Percentiles rank a stretch among this genome's conserved stretches.
Evolutionary conservation across 2,797 vertebrate species (phyloP).

Genomic region (Sebastes flavidus): DNA sequence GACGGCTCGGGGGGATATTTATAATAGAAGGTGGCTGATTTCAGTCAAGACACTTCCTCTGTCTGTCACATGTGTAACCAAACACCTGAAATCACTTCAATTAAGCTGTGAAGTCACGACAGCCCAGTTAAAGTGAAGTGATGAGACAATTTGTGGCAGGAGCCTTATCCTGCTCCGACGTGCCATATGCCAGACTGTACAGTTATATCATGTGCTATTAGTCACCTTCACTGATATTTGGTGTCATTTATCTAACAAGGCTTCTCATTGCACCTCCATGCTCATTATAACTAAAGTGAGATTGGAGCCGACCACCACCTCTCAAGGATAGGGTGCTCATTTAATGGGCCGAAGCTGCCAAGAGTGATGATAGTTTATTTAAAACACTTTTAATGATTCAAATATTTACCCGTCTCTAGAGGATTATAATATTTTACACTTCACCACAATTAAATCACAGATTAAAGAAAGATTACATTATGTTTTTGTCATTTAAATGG

Average conservation of each 20-base stretch:
- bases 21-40: slow-evolving; percentile 26
- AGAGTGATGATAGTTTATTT: not conserved
- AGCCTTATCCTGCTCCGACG: slow-evolving; percentile 28
- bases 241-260: slow-evolving; percentile 41
- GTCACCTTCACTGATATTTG: slow-evolving; percentile 31
- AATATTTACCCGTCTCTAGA: not conserved
- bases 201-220: slow-evolving; percentile 6
- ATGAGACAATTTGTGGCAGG: slow-evolving; percentile 51
- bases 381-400: not conserved
- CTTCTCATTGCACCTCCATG: not conserved
- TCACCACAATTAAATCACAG: not conserved
- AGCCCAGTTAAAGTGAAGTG: slow-evolving; percentile 31
- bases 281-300: slow-evolving; percentile 29
- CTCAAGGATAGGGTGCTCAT: not conserved
- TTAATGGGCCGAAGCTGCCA: not conserved
- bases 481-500: not conserved
- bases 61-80: slow-evolving; percentile 47
- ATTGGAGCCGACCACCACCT: not conserved
- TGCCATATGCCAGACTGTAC: slow-evolving; percentile 16
- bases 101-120: slow-evolving; percentile 44
- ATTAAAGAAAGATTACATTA: not conserved
- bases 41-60: slow-evolving; percentile 35
- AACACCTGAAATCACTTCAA: slow-evolving; percentile 68
- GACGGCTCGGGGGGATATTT: not conserved
- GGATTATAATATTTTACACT: not conserved